These are phyloP conservation scores for Drosophila ambigua DNA, from an alignment of 1,140 invertebrate genomes.

Conservation along the genomic window DNA sequence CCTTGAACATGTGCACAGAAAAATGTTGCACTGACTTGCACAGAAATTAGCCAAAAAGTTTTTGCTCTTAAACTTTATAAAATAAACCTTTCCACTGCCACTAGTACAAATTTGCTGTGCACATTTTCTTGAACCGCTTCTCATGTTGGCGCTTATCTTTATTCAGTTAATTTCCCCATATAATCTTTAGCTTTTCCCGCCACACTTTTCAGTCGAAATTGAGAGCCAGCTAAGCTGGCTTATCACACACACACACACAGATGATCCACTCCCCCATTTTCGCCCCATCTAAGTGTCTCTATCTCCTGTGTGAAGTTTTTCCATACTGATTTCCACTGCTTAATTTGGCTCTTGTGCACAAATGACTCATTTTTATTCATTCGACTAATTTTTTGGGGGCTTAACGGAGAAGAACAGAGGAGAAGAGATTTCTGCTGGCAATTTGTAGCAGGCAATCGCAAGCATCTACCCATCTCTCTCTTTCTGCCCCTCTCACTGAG, in stretches of 20 bases:
- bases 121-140: neutral
- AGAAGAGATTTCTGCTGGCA: constrained; percentile 27
- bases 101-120: neutral
- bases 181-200: constrained; percentile 26
- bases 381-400: constrained; percentile 58
- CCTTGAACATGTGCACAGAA: neutral
- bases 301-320: constrained; percentile 33
- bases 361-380: constrained; percentile 79
- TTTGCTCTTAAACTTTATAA: neutral
- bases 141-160: constrained; percentile 4
- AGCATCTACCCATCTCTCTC: constrained; percentile 32
- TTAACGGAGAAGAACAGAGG: neutral
- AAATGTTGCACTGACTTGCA: neutral
- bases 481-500: constrained; percentile 10
- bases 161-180: constrained; percentile 19
- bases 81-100: neutral
- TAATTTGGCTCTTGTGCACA: constrained; percentile 49
- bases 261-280: too few relatives aligned
- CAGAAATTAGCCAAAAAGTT: constrained; percentile 18
- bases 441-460: constrained; percentile 47
- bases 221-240: constrained; percentile 27
- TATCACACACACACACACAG: constrained; percentile 38
- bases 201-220: constrained; percentile 24
- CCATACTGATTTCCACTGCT: constrained; percentile 48
- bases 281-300: too few relatives aligned